Conservation (phyloP, 2,888 invertebrate genomes). For the Ormyrus nitidulus region DNA sequence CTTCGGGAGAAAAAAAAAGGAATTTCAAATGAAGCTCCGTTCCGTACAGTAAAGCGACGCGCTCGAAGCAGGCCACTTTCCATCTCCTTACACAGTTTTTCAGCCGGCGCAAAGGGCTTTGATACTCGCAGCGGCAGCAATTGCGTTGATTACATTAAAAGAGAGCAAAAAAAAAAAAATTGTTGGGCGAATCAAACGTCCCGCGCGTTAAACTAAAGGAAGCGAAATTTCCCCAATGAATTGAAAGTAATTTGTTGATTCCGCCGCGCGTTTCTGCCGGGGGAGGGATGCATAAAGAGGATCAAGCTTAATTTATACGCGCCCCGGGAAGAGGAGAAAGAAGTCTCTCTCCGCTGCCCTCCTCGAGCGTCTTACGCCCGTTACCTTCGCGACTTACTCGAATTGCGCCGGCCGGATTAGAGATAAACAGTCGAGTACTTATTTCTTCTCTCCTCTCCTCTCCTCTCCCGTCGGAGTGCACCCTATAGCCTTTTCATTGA, state of each 20-base stretch:
- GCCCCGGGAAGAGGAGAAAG: background rate
- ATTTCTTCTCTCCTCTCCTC: background rate
- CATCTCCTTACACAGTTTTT: background rate
- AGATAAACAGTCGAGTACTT: conserved; percentile 32
- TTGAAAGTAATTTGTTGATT: conserved; percentile 42
- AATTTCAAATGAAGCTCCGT: no score
- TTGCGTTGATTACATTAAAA: conserved; percentile 39
- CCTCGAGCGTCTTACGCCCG: background rate
- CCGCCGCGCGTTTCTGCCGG: background rate
- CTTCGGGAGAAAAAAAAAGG: no score
- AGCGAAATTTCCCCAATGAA: conserved; percentile 28
- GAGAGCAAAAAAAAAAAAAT: conserved; percentile 10
- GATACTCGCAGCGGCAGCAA: conserved; percentile 5
- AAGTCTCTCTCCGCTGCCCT: background rate
- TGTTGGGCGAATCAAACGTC: conserved; percentile 7
- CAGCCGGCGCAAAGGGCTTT: background rate
- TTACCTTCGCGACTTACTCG: conserved; percentile 29
- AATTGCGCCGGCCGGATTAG: conserved; percentile 40
- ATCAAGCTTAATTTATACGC: conserved; percentile 18
- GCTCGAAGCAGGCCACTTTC: background rate
- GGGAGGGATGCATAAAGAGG: conserved; percentile 27
- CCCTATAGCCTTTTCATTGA: conserved; percentile 2
- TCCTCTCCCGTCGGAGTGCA: background rate
- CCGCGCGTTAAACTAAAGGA: conserved; percentile 30
- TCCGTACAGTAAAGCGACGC: background rate